Conservation (phyloP, 2,113 vertebrate genomes). For the Mola mola region DNA sequence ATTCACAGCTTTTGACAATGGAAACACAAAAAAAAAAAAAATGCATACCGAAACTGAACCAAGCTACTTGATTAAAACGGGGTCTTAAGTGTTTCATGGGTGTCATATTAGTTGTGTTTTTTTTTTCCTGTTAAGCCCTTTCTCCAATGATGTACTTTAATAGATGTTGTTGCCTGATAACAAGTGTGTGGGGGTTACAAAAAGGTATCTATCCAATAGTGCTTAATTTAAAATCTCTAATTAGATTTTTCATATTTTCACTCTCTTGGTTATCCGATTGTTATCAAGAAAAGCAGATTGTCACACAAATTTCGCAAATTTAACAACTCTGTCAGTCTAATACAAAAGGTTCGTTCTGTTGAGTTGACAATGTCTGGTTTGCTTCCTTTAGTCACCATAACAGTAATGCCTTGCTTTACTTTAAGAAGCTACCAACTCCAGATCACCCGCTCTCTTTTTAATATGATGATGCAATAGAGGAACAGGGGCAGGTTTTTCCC, state of each 20-base stretch:
- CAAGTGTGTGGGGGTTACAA: not conserved
- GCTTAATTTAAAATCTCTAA: constrained; percentile 56
- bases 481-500: constrained; percentile 45
- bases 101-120: too few species aligned
- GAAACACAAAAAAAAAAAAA: constrained; percentile 1
- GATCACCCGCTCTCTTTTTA: too few species aligned
- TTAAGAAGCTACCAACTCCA: not conserved
- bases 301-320: constrained; percentile 78
- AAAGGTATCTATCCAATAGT: constrained; percentile 21
- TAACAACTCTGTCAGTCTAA: constrained; percentile 68
- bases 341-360: constrained; percentile 50
- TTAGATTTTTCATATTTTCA: constrained; percentile 43
- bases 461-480: not conserved
- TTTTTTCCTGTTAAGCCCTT: constrained; percentile 77
- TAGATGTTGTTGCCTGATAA: constrained; percentile 53
- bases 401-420: constrained; percentile 27
- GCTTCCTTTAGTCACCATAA: constrained; percentile 57
- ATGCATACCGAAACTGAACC: constrained; percentile 64
- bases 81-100: constrained; percentile 2
- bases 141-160: constrained; percentile 46
- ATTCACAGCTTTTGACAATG: too few species aligned
- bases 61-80: too few species aligned
- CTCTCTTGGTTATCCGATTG: constrained; percentile 38
- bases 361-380: constrained; percentile 38
- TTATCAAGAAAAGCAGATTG: constrained; percentile 77